Conservation (phyloP, 2,797 vertebrate species). For the Morelia viridis region DNA sequence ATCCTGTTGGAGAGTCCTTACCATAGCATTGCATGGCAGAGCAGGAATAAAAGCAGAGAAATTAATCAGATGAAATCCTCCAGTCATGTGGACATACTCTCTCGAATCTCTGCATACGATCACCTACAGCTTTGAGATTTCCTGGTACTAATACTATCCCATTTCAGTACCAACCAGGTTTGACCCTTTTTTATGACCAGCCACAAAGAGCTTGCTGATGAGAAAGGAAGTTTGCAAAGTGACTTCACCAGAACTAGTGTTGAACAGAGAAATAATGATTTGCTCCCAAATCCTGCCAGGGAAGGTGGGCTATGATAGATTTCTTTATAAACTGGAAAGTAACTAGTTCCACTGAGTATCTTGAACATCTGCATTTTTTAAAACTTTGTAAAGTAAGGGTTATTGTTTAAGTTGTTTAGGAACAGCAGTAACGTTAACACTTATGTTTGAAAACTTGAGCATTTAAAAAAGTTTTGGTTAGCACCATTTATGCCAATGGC, state of each 20-base stretch:
- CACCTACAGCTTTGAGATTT: background rate
- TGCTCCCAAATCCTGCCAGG: background rate
- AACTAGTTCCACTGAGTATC: background rate
- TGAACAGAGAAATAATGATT: background rate
- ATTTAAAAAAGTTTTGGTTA: background rate
- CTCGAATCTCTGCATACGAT: constrained; percentile 60
- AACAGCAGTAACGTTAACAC: background rate
- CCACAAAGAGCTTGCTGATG: background rate
- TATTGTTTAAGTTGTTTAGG: background rate
- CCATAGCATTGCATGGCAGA: constrained; percentile 51
- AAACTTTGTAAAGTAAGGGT: background rate
- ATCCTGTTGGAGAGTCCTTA: constrained; percentile 26
- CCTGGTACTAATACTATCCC: background rate
- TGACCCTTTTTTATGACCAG: background rate
- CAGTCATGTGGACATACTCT: constrained; percentile 58
- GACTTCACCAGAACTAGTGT: background rate
- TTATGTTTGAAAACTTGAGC: background rate
- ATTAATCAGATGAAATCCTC: constrained; percentile 62
- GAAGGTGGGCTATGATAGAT: background rate
- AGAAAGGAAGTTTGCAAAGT: background rate
- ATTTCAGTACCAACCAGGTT: background rate
- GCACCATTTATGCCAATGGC: background rate
- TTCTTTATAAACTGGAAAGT: background rate
- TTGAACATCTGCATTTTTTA: background rate
- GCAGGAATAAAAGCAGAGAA: constrained; percentile 50